A percentile compares a stretch with the other conserved stretches of the same genome.
Evolutionary conservation across 2,888 invertebrate genomes (phyloP).

Genomic region (Philonicus albiceps): DNA sequence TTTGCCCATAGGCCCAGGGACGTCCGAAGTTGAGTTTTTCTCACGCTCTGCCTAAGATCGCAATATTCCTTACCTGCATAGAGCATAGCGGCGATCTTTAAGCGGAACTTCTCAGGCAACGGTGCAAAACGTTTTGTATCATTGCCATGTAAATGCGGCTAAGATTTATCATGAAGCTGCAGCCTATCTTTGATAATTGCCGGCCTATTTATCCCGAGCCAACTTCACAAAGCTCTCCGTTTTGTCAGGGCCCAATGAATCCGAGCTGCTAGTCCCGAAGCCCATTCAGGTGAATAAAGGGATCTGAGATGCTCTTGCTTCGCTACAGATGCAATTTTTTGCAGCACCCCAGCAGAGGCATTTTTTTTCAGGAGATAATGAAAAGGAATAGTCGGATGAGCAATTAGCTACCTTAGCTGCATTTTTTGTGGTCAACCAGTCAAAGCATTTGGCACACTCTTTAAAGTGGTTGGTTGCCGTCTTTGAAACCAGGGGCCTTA

Average conservation of each 20-base stretch:
- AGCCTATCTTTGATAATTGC: conserved; percentile 12
- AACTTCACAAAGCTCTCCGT: not conserved
- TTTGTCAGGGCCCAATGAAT: not conserved
- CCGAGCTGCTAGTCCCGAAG: not conserved
- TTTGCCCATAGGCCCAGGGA: not conserved
- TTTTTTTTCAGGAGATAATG: not conserved
- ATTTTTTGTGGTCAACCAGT: conserved; percentile 24
- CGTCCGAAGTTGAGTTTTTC: conserved; percentile 31
- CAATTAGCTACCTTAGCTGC: conserved; percentile 3
- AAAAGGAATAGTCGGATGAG: conserved; percentile 8
- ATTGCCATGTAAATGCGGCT: not conserved
- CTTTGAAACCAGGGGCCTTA: not conserved
- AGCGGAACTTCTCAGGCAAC: not conserved
- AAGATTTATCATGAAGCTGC: not conserved
- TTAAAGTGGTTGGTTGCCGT: not conserved
- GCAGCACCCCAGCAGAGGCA: not conserved
- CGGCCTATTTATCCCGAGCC: not conserved
- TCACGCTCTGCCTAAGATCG: conserved; percentile 3
- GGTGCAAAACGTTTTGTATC: not conserved
- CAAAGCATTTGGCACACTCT: conserved; percentile 10
- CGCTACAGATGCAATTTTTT: not conserved
- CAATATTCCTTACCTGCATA: not conserved
- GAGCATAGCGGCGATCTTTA: not conserved
- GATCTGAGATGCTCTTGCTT: not conserved
- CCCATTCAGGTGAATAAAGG: conserved; percentile 10